Base-by-base conservation (phyloP, 1,140 invertebrate species). In the Drosophila virilis region DNA sequence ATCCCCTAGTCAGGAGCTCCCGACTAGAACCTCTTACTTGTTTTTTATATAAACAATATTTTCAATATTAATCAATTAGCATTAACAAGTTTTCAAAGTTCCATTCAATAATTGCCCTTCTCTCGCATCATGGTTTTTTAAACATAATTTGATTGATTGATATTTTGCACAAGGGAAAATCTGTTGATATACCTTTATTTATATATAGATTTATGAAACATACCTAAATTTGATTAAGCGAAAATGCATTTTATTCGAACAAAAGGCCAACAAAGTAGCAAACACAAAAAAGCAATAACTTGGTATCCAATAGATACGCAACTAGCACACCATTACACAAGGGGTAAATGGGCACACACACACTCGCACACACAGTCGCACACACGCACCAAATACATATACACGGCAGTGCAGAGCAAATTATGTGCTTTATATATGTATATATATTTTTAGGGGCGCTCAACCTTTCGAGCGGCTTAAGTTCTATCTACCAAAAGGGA, bases 241-340 rank as follows among this genome's bases (percentile, higher is more conserved):
- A 35, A 46, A 62, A 62, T 70, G 67, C 59, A 54, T 61, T 51
- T 60, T 15, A 17, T 40, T 59, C 42, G 9, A 46, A 35, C 50
- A 46, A 35, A 66, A 73, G 22, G 22, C 22, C 22, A 28, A 28
- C 22, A 28, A 28, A 46, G 32, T 48, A 33, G 45, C 35, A 38
- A 28, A n/a, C 9, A 37, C 10, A 57, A 77, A 69, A 65, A 37
- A 45, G 22, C 40, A 46, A 78, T 71, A 84, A 72, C 71, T 79
- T 84, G 72, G 80, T 83, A 84, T 80, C 80, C 80, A 84, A 84
- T 83, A 83, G 80, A 84, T 83, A 83, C 80, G 77, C 77, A 84
- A 83, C 80, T 84, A 84, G 78, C 77, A 76, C 79, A 62, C 67
- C 75, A 45, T 33, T 59, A 61, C 35, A 61, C 40, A 66, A 64